phyloP scores from a whole-genome alignment of 2,888 invertebrate genomes.

The Hoplodrina blanda region DNA sequence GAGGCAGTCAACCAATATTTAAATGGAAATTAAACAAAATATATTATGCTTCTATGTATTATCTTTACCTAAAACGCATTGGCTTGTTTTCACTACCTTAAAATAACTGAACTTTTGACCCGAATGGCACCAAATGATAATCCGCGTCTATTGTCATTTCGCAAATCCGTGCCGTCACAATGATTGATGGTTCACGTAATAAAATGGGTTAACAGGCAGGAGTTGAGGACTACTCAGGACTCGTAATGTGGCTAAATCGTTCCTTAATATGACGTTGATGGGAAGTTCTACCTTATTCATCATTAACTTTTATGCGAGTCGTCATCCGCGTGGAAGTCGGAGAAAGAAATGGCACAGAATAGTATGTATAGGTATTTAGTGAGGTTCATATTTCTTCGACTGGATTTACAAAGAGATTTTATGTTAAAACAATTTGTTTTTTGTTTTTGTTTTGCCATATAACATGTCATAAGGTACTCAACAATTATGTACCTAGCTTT shows the following conservation, averaged over 20 bases:
- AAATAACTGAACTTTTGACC: conserved; percentile 38
- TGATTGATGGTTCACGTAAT: conserved; percentile 50
- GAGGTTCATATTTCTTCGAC: too few relatives aligned
- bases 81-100: conserved; percentile 16
- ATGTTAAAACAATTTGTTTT: too few relatives aligned
- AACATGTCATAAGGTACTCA: too few relatives aligned
- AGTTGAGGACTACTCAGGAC: conserved; percentile 5
- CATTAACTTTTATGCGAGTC: background rate
- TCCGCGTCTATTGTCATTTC: conserved; percentile 32
- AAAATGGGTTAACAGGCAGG: conserved; percentile 37
- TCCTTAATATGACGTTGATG: conserved; percentile 4
- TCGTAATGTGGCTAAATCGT: conserved; percentile 2
- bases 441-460: too few relatives aligned
- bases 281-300: conserved; percentile 6
- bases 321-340: too few relatives aligned
- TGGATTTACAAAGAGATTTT: too few relatives aligned
- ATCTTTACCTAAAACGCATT: conserved; percentile 1
- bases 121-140: conserved; percentile 34
- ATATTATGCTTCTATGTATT: background rate
- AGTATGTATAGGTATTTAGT: too few relatives aligned
- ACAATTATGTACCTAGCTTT: too few relatives aligned
- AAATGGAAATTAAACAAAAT: background rate
- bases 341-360: too few relatives aligned
- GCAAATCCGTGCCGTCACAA: conserved; percentile 18
- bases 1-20: too few relatives aligned